Conservation (phyloP, 1,140 invertebrate genomes). For the Cyrtorhinus lividipennis region DNA sequence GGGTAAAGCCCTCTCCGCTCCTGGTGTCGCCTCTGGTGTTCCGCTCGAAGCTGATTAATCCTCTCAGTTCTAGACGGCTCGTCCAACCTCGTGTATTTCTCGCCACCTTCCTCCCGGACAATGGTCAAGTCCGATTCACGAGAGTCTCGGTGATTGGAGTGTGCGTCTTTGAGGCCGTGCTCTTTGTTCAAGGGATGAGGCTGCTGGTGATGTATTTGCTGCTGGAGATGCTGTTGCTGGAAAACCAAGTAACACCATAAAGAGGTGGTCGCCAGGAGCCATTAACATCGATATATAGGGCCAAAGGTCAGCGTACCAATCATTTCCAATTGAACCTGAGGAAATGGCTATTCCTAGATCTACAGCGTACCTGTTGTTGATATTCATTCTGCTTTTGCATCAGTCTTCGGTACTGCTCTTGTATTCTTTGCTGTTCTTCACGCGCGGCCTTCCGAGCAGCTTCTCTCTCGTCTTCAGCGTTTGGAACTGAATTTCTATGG, state of each 20-base stretch:
- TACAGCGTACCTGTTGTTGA: not conserved
- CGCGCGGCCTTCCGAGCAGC: constrained; percentile 28
- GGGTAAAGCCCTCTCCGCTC: constrained; percentile 36
- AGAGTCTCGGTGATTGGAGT: not conserved
- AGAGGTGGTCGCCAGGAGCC: no score
- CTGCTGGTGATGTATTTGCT: constrained; percentile 23
- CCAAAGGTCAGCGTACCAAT: no score
- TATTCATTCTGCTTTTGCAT: not conserved
- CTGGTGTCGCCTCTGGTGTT: constrained; percentile 38
- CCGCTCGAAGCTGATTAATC: constrained; percentile 36
- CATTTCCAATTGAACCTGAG: no score
- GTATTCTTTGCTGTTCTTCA: not conserved
- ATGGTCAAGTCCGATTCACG: constrained; percentile 27
- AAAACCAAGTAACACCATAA: no score
- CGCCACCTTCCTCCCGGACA: not conserved
- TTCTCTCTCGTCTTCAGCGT: constrained; percentile 28
- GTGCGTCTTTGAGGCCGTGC: not conserved
- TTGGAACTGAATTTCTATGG: not conserved
- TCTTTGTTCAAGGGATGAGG: constrained; percentile 13
- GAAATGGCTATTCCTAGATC: no score
- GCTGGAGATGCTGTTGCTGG: no score
- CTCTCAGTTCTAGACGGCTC: constrained; percentile 32
- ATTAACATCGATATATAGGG: no score
- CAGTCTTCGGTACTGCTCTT: not conserved
- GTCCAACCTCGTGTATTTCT: constrained; percentile 2